phyloP scores from a whole-genome alignment of 1,140 invertebrate species.

The Antheraea pernyi region DNA sequence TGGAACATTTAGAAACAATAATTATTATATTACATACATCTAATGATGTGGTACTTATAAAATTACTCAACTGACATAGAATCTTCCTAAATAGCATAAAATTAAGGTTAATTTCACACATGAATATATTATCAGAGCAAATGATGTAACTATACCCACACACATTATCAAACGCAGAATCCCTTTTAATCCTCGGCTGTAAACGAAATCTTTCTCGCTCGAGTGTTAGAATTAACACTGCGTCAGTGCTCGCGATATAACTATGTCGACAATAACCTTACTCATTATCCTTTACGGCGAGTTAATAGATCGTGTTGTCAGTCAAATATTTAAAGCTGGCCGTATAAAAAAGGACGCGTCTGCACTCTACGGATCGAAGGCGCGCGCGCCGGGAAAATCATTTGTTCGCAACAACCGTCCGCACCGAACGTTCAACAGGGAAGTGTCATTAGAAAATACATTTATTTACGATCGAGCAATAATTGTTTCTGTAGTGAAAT shows the following conservation, averaged over 20 bases:
- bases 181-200: constrained; percentile 65
- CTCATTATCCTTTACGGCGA: constrained; percentile 74
- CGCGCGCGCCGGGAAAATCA: constrained; percentile 70
- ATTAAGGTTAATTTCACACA: constrained; percentile 5
- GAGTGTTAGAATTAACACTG: constrained; percentile 52
- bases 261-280: constrained; percentile 71
- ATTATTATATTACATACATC: too few species aligned
- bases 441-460: constrained; percentile 40
- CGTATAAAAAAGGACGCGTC: constrained; percentile 73
- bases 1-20: too few species aligned
- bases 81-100: constrained; percentile 30
- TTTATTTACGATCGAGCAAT: constrained; percentile 13
- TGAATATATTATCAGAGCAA: constrained; percentile 48
- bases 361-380: constrained; percentile 43
- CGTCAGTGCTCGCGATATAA: constrained; percentile 46
- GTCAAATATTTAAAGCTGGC: constrained; percentile 69
- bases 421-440: constrained; percentile 54
- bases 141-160: constrained; percentile 60
- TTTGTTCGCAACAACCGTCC: constrained; percentile 55
- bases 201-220: constrained; percentile 70
- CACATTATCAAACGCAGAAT: constrained; percentile 65
- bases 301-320: constrained; percentile 64
- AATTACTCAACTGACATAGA: constrained; percentile 2
- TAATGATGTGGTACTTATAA: neutral
- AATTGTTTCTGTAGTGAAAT: constrained; percentile 19